Conservation (phyloP, 2,113 vertebrate species). For the Antechinus stuartii region DNA sequence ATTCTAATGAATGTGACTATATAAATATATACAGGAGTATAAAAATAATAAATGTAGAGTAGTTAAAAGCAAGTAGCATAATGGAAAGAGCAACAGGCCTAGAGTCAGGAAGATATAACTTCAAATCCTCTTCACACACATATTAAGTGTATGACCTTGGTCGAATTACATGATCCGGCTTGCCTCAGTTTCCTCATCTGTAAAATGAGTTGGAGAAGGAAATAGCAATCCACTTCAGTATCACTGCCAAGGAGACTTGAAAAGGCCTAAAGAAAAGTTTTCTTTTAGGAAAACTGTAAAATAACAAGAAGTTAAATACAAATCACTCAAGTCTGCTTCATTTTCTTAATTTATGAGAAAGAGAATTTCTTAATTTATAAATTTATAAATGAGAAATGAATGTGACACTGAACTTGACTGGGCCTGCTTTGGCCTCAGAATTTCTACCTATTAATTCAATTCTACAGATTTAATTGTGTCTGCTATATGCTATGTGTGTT, state of each 20-base stretch:
- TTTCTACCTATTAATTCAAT: background rate
- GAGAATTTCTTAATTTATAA: background rate
- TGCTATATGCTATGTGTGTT: background rate
- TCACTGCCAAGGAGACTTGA: background rate
- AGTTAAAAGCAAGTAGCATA: background rate
- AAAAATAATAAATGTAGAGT: background rate
- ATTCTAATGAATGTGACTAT: background rate
- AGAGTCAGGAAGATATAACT: background rate
- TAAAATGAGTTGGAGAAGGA: background rate
- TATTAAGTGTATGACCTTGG: background rate
- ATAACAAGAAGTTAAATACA: background rate
- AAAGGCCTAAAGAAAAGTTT: background rate
- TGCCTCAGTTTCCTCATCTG: background rate
- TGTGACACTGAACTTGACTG: background rate
- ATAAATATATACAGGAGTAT: background rate
- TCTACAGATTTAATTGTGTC: background rate
- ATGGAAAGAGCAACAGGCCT: background rate
- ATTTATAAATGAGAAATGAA: background rate
- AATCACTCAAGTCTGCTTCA: background rate
- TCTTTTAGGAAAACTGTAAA: background rate
- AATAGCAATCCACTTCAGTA: background rate
- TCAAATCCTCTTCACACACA: background rate
- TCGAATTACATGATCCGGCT: background rate
- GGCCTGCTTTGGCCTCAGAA: background rate
- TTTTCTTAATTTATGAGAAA: background rate